Percentiles rank a stretch among this genome's conserved stretches.
Evolutionary conservation across 37 sponge, comb jelly and placozoan genomes (phyloP).

Genomic region (Bolinopsis microptera): DNA sequence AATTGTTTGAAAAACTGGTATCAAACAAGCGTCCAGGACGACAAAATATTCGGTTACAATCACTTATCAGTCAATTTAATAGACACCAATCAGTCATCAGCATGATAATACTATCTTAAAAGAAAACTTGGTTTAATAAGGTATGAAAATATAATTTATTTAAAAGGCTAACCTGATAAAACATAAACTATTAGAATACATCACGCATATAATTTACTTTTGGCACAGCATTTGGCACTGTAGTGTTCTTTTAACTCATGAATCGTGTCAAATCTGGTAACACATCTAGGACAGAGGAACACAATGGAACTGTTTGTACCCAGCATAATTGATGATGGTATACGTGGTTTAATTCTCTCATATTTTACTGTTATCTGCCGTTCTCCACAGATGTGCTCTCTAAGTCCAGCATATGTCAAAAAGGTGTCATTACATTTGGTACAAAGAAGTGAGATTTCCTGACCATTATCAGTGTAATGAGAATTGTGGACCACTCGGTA

Average conservation of each 20-base stretch:
- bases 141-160: too few species aligned
- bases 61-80: too few species aligned
- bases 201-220: conserved; percentile 23
- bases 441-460: neutral
- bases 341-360: neutral
- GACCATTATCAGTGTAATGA: neutral
- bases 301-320: neutral
- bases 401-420: neutral
- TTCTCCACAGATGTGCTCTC: conserved; percentile 44
- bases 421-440: neutral
- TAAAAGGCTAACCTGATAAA: too few species aligned
- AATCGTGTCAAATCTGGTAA: neutral
- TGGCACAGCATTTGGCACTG: neutral
- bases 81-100: too few species aligned
- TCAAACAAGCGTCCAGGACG: too few species aligned
- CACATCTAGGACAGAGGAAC: conserved; percentile 12
- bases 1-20: too few species aligned
- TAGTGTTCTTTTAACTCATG: neutral
- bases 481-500: conserved; percentile 47
- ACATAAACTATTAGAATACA: neutral
- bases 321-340: neutral
- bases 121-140: too few species aligned
- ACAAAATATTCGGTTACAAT: too few species aligned
- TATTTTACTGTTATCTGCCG: neutral
- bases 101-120: too few species aligned